Evolutionary conservation across 2,888 invertebrate species (phyloP), one percentile per base, ranked within the genome.

Genomic region (Timema podura): DNA sequence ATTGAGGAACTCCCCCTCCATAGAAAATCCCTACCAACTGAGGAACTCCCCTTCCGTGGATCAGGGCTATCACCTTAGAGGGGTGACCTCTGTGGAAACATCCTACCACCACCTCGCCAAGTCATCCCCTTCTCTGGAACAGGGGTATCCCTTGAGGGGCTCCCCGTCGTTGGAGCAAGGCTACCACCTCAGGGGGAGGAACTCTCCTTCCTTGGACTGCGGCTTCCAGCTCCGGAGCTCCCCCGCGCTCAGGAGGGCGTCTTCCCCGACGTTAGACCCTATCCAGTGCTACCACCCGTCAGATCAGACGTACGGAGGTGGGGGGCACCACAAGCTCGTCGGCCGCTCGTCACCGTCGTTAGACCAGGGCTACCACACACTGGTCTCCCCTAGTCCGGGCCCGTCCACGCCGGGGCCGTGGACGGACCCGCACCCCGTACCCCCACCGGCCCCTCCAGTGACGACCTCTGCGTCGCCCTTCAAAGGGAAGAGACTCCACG

Each of bases 311-410:
- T 69, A 72, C 68, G 65, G 59, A 15, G 59, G 46, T 49, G 30
- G 30, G 30, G 30, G 30, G 30, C 71, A 71, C 65, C 73, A 70
- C 66, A 73, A 73, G 67, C 57, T 72, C 30, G 30, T 30, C 54
- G 83, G 83, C 15, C 83, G 86, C 75, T 83, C 85, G 74, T 87
- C 87, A 77, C 89, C 91, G 59, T 90, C 88, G 77, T 83, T 91
- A 57, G 92, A 92, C 81, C 91, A 92, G 80, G 92, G 92, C 2
- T 92, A 92, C 82, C 92, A 92, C 76, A 92, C 92, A 8, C 81
- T 92, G 70, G 89, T 91, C 0, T 85, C 87, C 30, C 85, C 86
- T 64, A 85, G 85, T 76, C 84, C 85, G 5, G 81, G 81, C n/a
- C 79, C 81, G 10, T 77, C 81, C 11, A 81, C 80, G 48, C 80